Percentiles rank a stretch among this genome's conserved stretches.
These are phyloP conservation scores for Nycticorax nycticorax DNA, from an alignment of 2,113 vertebrate species.

Conservation along the genomic window DNA sequence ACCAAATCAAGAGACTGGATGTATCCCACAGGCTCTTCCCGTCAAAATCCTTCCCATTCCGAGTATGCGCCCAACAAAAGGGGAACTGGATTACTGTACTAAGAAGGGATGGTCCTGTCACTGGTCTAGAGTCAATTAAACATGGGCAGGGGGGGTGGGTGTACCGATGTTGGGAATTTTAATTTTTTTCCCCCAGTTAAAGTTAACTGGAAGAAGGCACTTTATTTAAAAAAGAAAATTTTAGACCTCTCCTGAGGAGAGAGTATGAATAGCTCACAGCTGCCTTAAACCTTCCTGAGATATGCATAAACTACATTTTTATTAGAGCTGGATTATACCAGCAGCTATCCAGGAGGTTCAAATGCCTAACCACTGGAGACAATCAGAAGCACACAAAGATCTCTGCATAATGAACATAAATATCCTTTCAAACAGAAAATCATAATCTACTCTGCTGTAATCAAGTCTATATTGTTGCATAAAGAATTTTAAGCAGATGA, in stretches of 20 bases:
- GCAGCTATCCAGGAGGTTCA: constrained; percentile 63
- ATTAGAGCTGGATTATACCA: constrained; percentile 66
- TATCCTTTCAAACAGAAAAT: constrained; percentile 75
- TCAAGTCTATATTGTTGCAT: constrained; percentile 73
- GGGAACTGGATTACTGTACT: neutral
- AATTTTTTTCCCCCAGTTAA: neutral
- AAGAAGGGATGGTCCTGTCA: neutral
- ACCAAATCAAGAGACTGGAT: neutral
- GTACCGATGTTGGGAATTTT: neutral
- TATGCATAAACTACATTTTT: constrained; percentile 58
- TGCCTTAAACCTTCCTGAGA: constrained; percentile 50
- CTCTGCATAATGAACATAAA: constrained; percentile 77
- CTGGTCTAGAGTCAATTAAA: neutral
- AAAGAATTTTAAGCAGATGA: constrained; percentile 72
- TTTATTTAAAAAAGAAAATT: constrained; percentile 34
- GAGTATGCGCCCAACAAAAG: neutral
- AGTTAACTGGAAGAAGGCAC: neutral
- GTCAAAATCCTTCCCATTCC: neutral
- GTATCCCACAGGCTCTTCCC: neutral
- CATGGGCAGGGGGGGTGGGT: fast-evolving
- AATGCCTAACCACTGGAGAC: constrained; percentile 67
- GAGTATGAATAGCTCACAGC: constrained; percentile 48
- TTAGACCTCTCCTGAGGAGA: constrained; percentile 11
- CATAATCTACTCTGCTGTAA: constrained; percentile 66
- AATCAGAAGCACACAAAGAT: constrained; percentile 69